A percentile compares a stretch with the other conserved stretches of the same genome.
Evolutionary conservation across 2,888 invertebrate species (phyloP).

Genomic region (Eilema depressum): DNA sequence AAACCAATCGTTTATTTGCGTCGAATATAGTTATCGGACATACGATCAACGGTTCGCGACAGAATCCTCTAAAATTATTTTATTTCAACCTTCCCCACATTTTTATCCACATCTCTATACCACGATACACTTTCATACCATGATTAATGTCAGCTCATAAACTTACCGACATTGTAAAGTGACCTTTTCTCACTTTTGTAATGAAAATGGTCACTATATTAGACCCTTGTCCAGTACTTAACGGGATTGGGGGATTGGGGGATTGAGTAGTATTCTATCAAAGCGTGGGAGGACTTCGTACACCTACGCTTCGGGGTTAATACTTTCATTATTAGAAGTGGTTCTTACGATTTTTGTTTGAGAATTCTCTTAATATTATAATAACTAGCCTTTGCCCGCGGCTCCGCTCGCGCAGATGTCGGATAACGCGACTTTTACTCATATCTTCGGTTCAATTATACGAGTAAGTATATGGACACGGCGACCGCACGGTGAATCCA

Average conservation of each 20-base stretch:
- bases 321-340: background rate
- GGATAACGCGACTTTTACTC: no score
- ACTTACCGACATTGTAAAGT: background rate
- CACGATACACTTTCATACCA: background rate
- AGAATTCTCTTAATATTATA: no score
- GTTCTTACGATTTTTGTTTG: no score
- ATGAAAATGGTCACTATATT: constrained; percentile 7
- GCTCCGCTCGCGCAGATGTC: no score
- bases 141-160: background rate
- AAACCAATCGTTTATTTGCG: no score
- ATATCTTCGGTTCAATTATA: no score
- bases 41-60: no score
- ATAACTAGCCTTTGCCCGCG: no score
- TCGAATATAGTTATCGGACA: no score
- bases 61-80: no score
- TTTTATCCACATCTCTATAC: background rate
- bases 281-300: constrained; percentile 1
- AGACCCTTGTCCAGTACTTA: constrained; percentile 4
- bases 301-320: background rate
- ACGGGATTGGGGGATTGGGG: constrained; percentile 6
- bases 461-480: no score
- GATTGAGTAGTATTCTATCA: background rate
- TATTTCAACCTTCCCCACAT: background rate
- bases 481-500: no score
- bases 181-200: background rate